Evolutionary conservation across 2,113 vertebrate genomes (phyloP).

Genomic region (Ellobius talpinus): DNA sequence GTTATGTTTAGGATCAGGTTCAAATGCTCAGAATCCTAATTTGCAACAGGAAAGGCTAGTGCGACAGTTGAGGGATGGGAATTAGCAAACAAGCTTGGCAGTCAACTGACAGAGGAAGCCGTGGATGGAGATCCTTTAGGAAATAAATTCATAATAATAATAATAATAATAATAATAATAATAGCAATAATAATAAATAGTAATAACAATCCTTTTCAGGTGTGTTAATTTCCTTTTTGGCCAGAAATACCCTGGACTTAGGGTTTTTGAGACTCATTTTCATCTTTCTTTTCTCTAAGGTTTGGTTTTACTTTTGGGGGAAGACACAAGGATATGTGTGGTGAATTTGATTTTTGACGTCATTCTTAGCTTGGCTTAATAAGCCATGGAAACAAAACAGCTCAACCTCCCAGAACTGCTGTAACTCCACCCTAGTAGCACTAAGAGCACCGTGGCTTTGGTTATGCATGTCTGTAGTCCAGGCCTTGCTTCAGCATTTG

Average conservation of each 20-base stretch:
- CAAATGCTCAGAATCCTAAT: constrained; percentile 4
- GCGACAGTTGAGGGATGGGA: constrained; percentile 30
- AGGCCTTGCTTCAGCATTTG: background rate
- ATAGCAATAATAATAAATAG: constrained; percentile 39
- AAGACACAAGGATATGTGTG: constrained; percentile 23
- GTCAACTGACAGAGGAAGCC: constrained; percentile 34
- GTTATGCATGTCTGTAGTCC: constrained; percentile 27
- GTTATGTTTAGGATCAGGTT: constrained; percentile 43
- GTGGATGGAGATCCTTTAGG: constrained; percentile 53
- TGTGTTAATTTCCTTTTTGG: constrained; percentile 62
- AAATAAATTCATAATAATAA: constrained; percentile 64
- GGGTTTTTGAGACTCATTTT: background rate
- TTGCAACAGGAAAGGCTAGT: constrained; percentile 59
- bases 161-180: background rate
- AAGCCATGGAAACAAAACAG: constrained; percentile 75
- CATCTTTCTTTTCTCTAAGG: constrained; percentile 29
- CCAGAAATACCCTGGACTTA: constrained; percentile 18
- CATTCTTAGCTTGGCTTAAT: constrained; percentile 58
- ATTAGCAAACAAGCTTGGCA: constrained; percentile 45
- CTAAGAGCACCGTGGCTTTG: constrained; percentile 34
- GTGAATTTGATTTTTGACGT: constrained; percentile 72
- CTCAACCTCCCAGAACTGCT: constrained; percentile 52
- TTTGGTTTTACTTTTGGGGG: constrained; percentile 50
- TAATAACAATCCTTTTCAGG: constrained; percentile 30
- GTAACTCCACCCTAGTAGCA: constrained; percentile 57